phyloP scores from a whole-genome alignment of 2,888 invertebrate species.

The Nephrotoma guestfalica region DNA sequence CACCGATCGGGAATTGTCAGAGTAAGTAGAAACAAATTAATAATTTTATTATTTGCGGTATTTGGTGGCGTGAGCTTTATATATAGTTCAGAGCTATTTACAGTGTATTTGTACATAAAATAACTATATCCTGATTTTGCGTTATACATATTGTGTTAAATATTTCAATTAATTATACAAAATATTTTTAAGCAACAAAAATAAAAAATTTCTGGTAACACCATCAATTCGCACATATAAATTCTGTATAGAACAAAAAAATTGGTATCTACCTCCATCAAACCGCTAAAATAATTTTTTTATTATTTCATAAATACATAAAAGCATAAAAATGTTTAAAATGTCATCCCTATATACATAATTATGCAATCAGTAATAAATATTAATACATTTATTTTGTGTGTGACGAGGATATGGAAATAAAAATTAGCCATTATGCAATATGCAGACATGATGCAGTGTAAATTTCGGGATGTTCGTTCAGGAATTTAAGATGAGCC shows the following conservation, averaged over 20 bases:
- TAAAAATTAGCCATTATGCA: too few relatives aligned
- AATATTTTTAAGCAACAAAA: neutral
- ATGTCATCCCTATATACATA: neutral
- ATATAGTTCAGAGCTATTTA: neutral
- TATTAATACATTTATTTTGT: neutral
- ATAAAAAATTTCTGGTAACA: neutral
- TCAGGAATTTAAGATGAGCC: too few relatives aligned
- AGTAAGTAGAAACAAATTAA: conserved; percentile 49
- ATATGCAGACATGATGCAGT: too few relatives aligned
- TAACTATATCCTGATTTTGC: neutral
- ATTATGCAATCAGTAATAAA: neutral
- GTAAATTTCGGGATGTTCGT: too few relatives aligned
- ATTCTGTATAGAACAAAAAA: neutral
- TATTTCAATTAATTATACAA: neutral
- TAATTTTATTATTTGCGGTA: neutral
- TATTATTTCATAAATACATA: neutral
- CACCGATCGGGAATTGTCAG: conserved; percentile 78
- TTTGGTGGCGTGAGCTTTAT: neutral
- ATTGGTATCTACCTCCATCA: neutral
- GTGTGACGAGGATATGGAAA: neutral
- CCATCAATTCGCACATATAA: neutral
- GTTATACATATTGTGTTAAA: neutral
- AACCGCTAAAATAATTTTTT: neutral
- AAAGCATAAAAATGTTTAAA: neutral
- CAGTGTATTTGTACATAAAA: neutral